Base-by-base conservation (phyloP, 1,140 invertebrate species). In the Drosophila kohkoa region DNA sequence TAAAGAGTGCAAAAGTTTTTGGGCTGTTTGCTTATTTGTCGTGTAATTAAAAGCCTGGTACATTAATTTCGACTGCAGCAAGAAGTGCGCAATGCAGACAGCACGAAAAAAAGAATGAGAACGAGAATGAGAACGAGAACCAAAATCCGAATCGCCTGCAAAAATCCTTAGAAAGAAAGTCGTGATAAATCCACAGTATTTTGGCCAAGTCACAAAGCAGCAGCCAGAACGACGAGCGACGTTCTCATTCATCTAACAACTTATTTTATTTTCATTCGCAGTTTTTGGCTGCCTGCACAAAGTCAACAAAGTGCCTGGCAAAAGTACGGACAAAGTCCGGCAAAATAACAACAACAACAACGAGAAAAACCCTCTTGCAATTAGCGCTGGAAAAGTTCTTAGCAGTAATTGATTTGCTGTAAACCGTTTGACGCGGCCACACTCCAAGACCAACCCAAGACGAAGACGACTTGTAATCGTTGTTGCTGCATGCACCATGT, bases 371-470 rank as follows among this genome's bases (percentile, higher is more conserved):
- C 73, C 63, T 38, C 64, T 82, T 82, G 82, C 82, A 87, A 87
- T 87, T 87, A 87, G 82, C 83, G 83, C 77, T 82, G 64, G 45
- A 70, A 88, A 87, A 87, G 62, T 87, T 87, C 83, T 88, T 88
- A 88, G 83, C 73, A 64, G 83, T 87, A 87, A 87, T 87, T 87
- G 82, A 87, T 87, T 87, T 88, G 82, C 82, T 77, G 83, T 82
- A 87, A 88, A 87, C 77, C 83, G 82, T 87, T 87, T 88, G 82
- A 82, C 79, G 82, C 79, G 65, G 65, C 65, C 48, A 28, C 48
- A 66, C 45, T 68, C 30, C 20, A 25, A 25, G 3, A 25, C 20
- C 20, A 38, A 38, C 8, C 35, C 8, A 38, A 38, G 35, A 38
- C 8, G 38, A 38, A 38, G 35, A 38, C 8, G 38, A 7, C 49